Evolutionary conservation across 1,140 invertebrate species (phyloP).

Genomic region (Drosophila lacteicornis): DNA sequence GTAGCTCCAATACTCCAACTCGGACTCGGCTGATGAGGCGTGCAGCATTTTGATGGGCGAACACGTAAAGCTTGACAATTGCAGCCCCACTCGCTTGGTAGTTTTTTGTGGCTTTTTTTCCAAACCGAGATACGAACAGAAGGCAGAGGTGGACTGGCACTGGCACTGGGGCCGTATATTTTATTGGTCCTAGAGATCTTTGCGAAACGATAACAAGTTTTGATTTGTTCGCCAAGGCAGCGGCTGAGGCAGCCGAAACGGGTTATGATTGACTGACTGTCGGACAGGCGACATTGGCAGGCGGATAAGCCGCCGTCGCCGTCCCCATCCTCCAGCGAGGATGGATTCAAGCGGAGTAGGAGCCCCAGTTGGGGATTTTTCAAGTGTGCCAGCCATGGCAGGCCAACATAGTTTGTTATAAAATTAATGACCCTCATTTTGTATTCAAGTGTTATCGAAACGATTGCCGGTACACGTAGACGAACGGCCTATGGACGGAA

Average conservation of each 20-base stretch:
- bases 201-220: slow-evolving; percentile 77
- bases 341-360: slow-evolving; percentile 11
- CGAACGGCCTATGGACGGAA: slow-evolving; percentile 55
- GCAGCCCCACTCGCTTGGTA: slow-evolving; percentile 5
- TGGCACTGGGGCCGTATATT: slow-evolving; percentile 57
- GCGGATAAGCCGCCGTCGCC: slow-evolving; percentile 57
- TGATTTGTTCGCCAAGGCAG: slow-evolving; percentile 75
- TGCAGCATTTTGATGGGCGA: slow-evolving; percentile 77
- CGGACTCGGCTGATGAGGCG: slow-evolving; percentile 53
- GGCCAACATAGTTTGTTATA: slow-evolving; percentile 75
- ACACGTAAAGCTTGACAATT: slow-evolving; percentile 77
- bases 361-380: slow-evolving; percentile 26
- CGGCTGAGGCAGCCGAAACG: slow-evolving; percentile 60
- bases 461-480: slow-evolving; percentile 76
- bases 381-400: slow-evolving; percentile 50
- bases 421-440: slow-evolving; percentile 84
- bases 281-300: slow-evolving; percentile 67
- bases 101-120: slow-evolving; percentile 21
- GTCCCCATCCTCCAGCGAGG: slow-evolving; percentile 1
- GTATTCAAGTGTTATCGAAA: slow-evolving; percentile 83
- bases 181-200: slow-evolving; percentile 78
- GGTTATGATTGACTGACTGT: slow-evolving; percentile 80
- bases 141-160: slow-evolving; percentile 46
- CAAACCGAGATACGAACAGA: neutral
- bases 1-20: neutral